These are phyloP conservation scores for Pseudorectes ferrugineus DNA, from an alignment of 2,113 vertebrate genomes.

Conservation along the genomic window DNA sequence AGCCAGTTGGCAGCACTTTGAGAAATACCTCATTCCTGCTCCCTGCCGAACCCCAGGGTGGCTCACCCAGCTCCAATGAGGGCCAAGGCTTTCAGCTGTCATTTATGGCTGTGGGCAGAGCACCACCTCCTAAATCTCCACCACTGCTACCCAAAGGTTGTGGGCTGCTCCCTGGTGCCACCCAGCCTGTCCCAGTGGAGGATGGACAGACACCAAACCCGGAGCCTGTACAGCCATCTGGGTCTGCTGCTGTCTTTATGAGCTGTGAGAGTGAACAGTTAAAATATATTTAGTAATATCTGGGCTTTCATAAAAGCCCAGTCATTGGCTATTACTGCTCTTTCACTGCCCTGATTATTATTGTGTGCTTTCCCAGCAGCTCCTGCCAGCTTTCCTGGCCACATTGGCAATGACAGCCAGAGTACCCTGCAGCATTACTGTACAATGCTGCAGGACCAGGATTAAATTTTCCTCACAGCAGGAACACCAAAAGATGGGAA, in stretches of 20 bases:
- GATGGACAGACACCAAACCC: background rate
- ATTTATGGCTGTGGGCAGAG: background rate
- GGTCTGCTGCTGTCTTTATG: background rate
- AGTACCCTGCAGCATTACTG: background rate
- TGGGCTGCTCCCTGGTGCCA: background rate
- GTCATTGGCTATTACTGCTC: background rate
- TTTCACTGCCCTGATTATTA: background rate
- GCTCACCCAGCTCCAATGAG: background rate
- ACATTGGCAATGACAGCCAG: background rate
- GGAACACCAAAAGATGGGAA: background rate
- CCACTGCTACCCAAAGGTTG: background rate
- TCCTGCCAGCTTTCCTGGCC: background rate
- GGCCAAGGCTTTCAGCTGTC: background rate
- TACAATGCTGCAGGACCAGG: background rate
- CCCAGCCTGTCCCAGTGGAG: background rate
- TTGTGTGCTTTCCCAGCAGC: background rate
- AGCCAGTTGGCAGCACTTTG: background rate
- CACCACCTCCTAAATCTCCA: background rate
- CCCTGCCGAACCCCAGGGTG: fast-evolving
- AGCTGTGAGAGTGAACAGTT: background rate
- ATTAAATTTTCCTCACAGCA: background rate
- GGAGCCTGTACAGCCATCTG: background rate
- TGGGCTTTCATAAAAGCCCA: background rate
- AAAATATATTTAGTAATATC: background rate
- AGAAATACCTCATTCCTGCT: background rate